A percentile compares a stretch with the other conserved stretches of the same genome.
phyloP scores from a whole-genome alignment of 2,113 vertebrate genomes.

The Typhlomys cinereus region DNA sequence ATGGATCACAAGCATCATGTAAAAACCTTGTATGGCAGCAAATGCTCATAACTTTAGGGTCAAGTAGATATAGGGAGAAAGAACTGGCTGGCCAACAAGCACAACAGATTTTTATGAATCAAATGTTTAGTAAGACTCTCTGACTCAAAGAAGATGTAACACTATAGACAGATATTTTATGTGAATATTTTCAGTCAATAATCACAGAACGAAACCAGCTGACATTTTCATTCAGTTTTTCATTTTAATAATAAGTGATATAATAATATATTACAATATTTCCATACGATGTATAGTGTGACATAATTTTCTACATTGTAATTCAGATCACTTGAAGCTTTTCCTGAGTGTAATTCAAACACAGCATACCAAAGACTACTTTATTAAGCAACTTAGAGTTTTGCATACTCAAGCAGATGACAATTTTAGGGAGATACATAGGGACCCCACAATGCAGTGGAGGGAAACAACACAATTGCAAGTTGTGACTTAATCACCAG shows the following conservation, averaged over 20 bases:
- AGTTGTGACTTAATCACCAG: background rate
- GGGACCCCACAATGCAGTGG: background rate
- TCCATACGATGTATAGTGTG: background rate
- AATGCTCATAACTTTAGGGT: too few species aligned
- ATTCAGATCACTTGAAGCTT: conserved; percentile 36
- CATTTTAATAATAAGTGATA: conserved; percentile 22
- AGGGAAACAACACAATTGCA: conserved; percentile 26
- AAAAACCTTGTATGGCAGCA: too few species aligned
- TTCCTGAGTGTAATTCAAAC: background rate
- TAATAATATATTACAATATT: background rate
- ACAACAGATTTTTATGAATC: too few species aligned
- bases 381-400: background rate
- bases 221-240: background rate
- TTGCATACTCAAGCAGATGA: background rate
- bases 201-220: background rate
- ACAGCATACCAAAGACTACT: background rate
- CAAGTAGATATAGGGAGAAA: too few species aligned
- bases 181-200: background rate
- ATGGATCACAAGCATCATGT: too few species aligned
- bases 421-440: background rate
- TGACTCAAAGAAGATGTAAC: too few species aligned
- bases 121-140: too few species aligned
- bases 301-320: conserved; percentile 38
- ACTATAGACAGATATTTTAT: background rate
- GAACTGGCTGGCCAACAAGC: too few species aligned